Base-by-base conservation (phyloP, 2,888 invertebrate species). In the Aethes cnicana region DNA sequence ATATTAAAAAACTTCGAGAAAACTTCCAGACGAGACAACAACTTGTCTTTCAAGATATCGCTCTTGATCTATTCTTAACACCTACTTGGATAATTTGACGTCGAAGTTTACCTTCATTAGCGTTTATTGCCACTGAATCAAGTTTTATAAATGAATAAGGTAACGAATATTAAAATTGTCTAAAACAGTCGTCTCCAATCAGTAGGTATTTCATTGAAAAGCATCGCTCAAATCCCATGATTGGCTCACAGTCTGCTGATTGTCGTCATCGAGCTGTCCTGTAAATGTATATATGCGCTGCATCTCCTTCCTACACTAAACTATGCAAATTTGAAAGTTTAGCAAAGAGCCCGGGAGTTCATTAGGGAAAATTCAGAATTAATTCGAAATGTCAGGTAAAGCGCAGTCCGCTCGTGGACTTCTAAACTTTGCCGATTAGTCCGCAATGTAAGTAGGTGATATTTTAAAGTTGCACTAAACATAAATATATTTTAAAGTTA, bases 371-470 rank as follows among this genome's bases (percentile, higher is more conserved):
- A 75, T 70, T 69, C 68, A 61, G 63, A 60, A 67, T 72, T 77
- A 81, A 80, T 82, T 83, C 81, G 77, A 77, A 82, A 80, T 75
- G 73, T 79, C 75, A 76, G 69, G 70, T 66, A 66, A 12, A 3
- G 14, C n/a, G n/a, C 36, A 30, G 16, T 14, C 20, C 14, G 35
- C 21, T 16, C 16, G 6, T 4, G 28, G 21, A 36, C 6, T 36
- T 21, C 20, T 14, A 16, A 33, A 30, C 43, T 35, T 42, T n/a
- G 20, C 1, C 14, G 17, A 37, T 37, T 21, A 47, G 16, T 37
- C 28, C 7, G 8, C 23, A 23, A 8, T 4, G 2, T 3, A 30
- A 35, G 9, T 18, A 35, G 30, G 6, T 7, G 16, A 14, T 30
- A n/a, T 30, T 30, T 8, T 9, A 30, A 30, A 3, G 1, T 30